A percentile compares a stretch with the other conserved stretches of the same genome.
phyloP scores from a whole-genome alignment of 2,888 invertebrate genomes.

The Apodemia duryi region DNA sequence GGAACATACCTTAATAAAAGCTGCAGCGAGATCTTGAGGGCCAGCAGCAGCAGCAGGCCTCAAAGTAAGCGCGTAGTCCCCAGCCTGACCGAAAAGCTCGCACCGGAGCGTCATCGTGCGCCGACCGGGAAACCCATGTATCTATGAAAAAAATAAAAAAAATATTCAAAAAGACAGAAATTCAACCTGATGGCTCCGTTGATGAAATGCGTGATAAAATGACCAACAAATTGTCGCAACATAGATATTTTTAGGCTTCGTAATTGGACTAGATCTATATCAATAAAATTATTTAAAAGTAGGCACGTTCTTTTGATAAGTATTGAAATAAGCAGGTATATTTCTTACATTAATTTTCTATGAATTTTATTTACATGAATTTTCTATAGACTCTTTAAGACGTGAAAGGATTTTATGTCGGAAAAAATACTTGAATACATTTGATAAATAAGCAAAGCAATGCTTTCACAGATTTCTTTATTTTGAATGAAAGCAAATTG shows the following conservation, averaged over 20 bases:
- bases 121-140: constrained; percentile 82
- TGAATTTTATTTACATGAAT: neutral
- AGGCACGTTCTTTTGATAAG: too few relatives aligned
- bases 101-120: constrained; percentile 85
- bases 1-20: constrained; percentile 82
- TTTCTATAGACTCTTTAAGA: neutral
- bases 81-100: constrained; percentile 90
- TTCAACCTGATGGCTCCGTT: constrained; percentile 32
- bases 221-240: too few relatives aligned
- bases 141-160: constrained; percentile 37
- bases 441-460: constrained; percentile 7
- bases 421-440: constrained; percentile 7
- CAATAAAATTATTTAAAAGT: too few relatives aligned
- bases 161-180: too few relatives aligned
- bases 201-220: neutral
- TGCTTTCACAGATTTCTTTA: constrained; percentile 4
- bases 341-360: neutral
- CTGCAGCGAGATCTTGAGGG: constrained; percentile 81
- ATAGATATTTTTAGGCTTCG: too few relatives aligned
- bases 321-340: neutral
- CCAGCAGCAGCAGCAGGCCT: constrained; percentile 83
- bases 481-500: constrained; percentile 1
- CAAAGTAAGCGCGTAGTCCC: constrained; percentile 87
- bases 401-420: neutral
- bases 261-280: too few relatives aligned